Evolutionary conservation across 2,797 vertebrate species (phyloP), one percentile per base, ranked within the genome.

Genomic region (Lophius americanus): DNA sequence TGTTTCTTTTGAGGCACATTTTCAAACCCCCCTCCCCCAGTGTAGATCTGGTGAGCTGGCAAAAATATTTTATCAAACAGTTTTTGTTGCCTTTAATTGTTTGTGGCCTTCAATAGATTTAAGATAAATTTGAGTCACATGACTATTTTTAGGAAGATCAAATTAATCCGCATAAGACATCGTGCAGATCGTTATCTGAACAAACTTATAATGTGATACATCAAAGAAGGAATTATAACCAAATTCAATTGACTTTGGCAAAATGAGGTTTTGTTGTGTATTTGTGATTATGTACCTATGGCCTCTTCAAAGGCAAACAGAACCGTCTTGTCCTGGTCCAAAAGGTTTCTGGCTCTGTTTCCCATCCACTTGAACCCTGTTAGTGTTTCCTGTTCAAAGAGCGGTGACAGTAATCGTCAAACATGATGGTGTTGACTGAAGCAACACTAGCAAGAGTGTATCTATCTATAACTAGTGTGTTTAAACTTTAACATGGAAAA

Each of bases 281-380:
- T 51, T 44, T 57, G 47, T 46, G 32, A 32, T 54, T 42, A 42
- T 55, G 82, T 79, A 99, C 98, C 98, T 78, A 99, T 99, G 53
- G 98, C 98, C 82, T 99, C 98, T 80, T 99, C 98, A 90, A 99
- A 99, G 53, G 98, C 97, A 92, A 99, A 99, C 53, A 98, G 91
- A 71, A 99, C 96, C 3, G 88, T 94, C 82, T 98, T 99, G 13
- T 92, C 94, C 83, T 97, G 93, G 73, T 98, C 95, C 89, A 96
- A 90, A 14, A 99, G 94, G 66, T 96, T 94, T 69, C 90, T 95
- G 68, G 96, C 95, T 92, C 97, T 85, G 90, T 98, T 99, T 70
- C 98, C 98, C 97, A 99, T 98, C 98, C 98, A 99, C 78, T 99
- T 99, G 85, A 99, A 99, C 60, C 98, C 98, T 1, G 98, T 99